Evolutionary conservation across 2,888 invertebrate genomes (phyloP).

Genomic region (Leuctra nigra): DNA sequence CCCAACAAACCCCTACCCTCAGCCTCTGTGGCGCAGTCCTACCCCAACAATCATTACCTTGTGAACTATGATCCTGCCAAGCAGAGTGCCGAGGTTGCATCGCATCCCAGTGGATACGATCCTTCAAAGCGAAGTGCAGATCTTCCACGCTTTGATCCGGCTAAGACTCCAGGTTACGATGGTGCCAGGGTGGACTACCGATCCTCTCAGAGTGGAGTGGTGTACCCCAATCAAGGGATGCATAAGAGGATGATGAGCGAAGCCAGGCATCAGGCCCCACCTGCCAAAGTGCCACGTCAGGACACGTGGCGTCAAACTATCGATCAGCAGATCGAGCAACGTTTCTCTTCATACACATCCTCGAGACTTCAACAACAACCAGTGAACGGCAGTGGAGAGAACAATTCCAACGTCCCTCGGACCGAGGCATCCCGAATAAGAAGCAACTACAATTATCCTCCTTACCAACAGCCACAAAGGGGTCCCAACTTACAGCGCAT

Average conservation of each 20-base stretch:
- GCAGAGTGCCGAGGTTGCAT: no score
- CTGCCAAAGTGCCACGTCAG: slow-evolving; percentile 43
- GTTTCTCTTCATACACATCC: slow-evolving; percentile 40
- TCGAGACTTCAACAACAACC: slow-evolving; percentile 27
- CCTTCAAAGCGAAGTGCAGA: slow-evolving; percentile 16
- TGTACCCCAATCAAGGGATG: slow-evolving; percentile 3
- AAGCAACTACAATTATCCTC: slow-evolving; percentile 27
- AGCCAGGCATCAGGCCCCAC: slow-evolving; percentile 14
- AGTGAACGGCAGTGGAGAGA: slow-evolving; percentile 18
- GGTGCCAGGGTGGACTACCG: background rate
- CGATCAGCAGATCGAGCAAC: slow-evolving; percentile 50
- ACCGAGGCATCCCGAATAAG: slow-evolving; percentile 16
- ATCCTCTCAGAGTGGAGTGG: background rate
- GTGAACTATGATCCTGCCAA: background rate
- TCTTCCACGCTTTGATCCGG: no score
- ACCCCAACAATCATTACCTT: slow-evolving; percentile 17
- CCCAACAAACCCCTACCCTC: slow-evolving; percentile 12
- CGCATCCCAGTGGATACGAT: slow-evolving; percentile 18
- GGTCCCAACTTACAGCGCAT: background rate
- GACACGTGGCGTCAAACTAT: slow-evolving; percentile 48
- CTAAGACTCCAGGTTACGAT: background rate
- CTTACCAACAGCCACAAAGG: slow-evolving; percentile 26
- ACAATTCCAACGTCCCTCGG: background rate
- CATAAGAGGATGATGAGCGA: slow-evolving; percentile 11
- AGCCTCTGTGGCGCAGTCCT: slow-evolving; percentile 16